These are phyloP conservation scores for Aplysia californica DNA, from an alignment of 1,140 invertebrate genomes.

Conservation along the genomic window DNA sequence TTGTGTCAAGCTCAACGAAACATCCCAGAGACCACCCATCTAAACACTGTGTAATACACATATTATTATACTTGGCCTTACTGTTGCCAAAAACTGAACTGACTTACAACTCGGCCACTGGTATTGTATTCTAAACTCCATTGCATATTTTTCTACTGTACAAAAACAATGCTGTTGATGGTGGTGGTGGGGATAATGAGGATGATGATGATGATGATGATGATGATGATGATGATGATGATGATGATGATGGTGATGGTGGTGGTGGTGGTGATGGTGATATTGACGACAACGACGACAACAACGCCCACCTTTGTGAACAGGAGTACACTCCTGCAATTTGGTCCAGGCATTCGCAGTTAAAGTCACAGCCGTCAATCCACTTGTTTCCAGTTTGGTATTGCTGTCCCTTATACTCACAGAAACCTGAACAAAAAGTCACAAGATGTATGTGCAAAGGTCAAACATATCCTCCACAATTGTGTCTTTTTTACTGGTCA, in stretches of 20 bases:
- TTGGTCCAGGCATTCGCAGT: constrained; percentile 49
- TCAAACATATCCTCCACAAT: too few relatives aligned
- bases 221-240: neutral
- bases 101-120: too few relatives aligned
- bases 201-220: constrained; percentile 13
- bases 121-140: too few relatives aligned
- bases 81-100: too few relatives aligned
- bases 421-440: constrained; percentile 20
- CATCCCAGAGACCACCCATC: too few relatives aligned
- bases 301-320: constrained; percentile 44
- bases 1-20: too few relatives aligned
- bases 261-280: constrained; percentile 6
- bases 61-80: too few relatives aligned
- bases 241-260: constrained; percentile 6
- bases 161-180: constrained; percentile 6
- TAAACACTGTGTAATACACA: too few relatives aligned
- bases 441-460: neutral
- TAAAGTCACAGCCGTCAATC: constrained; percentile 20
- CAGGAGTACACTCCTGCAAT: too few relatives aligned
- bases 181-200: constrained; percentile 8
- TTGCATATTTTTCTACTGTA: too few relatives aligned
- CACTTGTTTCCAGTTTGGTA: constrained; percentile 19
- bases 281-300: neutral
- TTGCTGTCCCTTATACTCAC: constrained; percentile 28
- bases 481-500: too few relatives aligned